Percentiles rank a stretch among this genome's conserved stretches.
Evolutionary conservation across 2,113 vertebrate genomes (phyloP).

Genomic region (Canis aureus): DNA sequence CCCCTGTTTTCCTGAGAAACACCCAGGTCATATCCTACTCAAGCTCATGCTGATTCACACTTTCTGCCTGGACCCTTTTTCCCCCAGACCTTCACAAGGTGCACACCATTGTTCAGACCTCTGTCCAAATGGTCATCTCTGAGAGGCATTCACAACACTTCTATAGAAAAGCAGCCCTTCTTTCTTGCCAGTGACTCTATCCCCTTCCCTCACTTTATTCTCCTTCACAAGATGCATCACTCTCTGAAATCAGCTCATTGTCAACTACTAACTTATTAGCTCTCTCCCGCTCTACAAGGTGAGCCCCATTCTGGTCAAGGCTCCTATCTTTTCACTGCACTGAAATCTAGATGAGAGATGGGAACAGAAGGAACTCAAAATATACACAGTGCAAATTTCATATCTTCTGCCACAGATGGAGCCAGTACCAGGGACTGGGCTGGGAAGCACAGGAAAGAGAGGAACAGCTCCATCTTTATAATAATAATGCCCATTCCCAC

Average conservation of each 20-base stretch:
- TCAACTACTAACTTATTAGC: no score
- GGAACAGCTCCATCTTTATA: not conserved
- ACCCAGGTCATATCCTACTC: no score
- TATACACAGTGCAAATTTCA: not conserved
- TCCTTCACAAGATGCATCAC: not conserved
- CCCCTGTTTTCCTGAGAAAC: not conserved
- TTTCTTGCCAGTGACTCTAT: no score
- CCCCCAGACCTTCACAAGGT: not conserved
- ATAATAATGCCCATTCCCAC: not conserved
- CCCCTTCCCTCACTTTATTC: not conserved
- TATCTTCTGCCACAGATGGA: not conserved
- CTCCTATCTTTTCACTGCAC: not conserved
- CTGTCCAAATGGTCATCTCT: not conserved
- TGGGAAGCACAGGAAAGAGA: not conserved
- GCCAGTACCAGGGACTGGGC: no score
- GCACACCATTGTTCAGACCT: not conserved
- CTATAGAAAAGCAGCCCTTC: accelerated
- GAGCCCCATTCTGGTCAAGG: not conserved
- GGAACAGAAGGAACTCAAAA: not conserved
- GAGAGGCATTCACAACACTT: no score
- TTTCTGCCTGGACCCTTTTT: not conserved
- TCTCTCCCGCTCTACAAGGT: not conserved
- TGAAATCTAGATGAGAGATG: no score
- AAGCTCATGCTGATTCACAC: not conserved
- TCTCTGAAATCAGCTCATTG: not conserved